Base-by-base conservation (phyloP, 2,113 vertebrate species). In the Anolis carolinensis region DNA sequence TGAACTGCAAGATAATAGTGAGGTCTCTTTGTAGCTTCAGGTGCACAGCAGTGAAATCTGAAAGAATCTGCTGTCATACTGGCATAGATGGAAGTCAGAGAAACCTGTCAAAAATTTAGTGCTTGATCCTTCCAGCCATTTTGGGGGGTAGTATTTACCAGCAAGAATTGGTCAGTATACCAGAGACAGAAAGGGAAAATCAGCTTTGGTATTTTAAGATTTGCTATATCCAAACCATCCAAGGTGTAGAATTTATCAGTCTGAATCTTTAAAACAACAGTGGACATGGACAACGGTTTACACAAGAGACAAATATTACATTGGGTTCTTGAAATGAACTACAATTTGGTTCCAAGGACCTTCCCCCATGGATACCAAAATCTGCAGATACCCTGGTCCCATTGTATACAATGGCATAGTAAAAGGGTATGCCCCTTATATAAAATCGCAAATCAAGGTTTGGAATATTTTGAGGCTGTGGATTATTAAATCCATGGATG, bases 11-110 rank as follows among this genome's bases (percentile, higher is more conserved):
- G 84, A 50, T 59, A 44, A 68, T 75, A 67, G 52, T 14, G 55
- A 87, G n/a, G 30, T 84, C 63, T 83, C 7, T 74, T 85, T 92
- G 72, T 82, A 87, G 84, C 85, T 85, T 18, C 11, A 1, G 36
- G n/a, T 63, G 50, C 75, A 48, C 82, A 84, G 87, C 23, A 81
- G 18, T 14, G 30, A 23, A 55, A 88, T 81, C 62, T 44, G 84
- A 81, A 23, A 87, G 86, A 2, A 67, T 39, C 74, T 0, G 11
- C 83, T 87, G 81, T 79, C 48, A n/a, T 70, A 70, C 5, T 70
- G 27, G 79, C 14, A 90, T 73, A 73, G 71, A 48, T 62, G n/a
- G 32, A 34, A 11, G 2, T 70, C n/a, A 18, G 39, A 68, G n/a
- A 65, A 81, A 74, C 32, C n/a, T 81, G 30, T 65, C 70, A 81